phyloP scores from a whole-genome alignment of 2,113 vertebrate genomes.

The Triplophysa dalaica region DNA sequence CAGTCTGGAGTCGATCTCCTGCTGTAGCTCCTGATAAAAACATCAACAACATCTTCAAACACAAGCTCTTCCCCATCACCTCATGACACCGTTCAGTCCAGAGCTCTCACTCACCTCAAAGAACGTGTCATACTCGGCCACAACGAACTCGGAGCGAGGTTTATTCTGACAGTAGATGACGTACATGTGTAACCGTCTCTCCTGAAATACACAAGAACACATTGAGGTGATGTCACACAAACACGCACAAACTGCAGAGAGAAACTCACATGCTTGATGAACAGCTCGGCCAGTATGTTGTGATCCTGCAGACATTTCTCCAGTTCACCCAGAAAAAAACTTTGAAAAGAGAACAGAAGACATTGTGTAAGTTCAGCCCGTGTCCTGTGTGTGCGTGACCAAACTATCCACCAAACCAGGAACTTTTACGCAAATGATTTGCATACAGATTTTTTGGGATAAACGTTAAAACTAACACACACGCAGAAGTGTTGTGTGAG shows the following conservation, averaged over 20 bases:
- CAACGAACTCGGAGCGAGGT: conserved; percentile 92
- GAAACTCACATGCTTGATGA: conserved; percentile 92
- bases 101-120: conserved; percentile 83
- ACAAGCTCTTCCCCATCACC: background rate
- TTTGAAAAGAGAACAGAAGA: conserved; percentile 61
- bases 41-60: conserved; percentile 3
- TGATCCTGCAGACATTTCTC: conserved; percentile 93
- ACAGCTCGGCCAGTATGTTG: conserved; percentile 91
- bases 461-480: background rate
- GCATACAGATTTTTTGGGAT: background rate
- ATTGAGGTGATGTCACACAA: background rate
- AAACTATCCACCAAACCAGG: conserved; percentile 10
- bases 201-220: conserved; percentile 69
- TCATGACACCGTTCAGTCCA: background rate
- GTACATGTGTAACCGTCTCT: conserved; percentile 93
- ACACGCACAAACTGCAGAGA: background rate
- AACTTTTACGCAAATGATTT: background rate
- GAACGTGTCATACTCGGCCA: conserved; percentile 92
- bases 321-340: conserved; percentile 94
- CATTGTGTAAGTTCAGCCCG: background rate
- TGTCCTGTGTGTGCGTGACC: background rate
- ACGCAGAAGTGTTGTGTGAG: background rate
- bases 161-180: conserved; percentile 99
- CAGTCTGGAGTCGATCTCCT: conserved; percentile 91
- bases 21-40: conserved; percentile 85